Conservation (phyloP, 64 coral and sea anemone genomes). For the Porites lutea region DNA sequence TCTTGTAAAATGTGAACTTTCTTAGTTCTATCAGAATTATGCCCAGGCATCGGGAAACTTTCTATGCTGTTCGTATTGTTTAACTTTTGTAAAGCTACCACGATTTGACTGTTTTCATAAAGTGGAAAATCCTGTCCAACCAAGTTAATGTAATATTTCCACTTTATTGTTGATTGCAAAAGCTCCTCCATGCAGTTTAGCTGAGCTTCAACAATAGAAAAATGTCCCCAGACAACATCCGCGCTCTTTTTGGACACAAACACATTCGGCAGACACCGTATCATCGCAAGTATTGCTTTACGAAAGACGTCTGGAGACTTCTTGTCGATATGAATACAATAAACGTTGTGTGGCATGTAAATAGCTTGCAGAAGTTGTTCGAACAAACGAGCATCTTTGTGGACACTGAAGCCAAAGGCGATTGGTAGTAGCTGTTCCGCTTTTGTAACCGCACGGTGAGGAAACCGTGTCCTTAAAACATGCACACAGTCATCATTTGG, state of each 20-base stretch:
- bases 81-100: slow-evolving; percentile 20
- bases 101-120: slow-evolving; percentile 34
- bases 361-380: slow-evolving; percentile 35
- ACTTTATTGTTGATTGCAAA: slow-evolving; percentile 5
- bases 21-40: not conserved
- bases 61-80: slow-evolving; percentile 50
- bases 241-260: slow-evolving; percentile 8
- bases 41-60: not conserved
- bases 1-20: not conserved
- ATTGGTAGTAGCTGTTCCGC: slow-evolving; percentile 22
- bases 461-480: not conserved
- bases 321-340: slow-evolving; percentile 55
- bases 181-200: slow-evolving; percentile 21
- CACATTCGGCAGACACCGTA: slow-evolving; percentile 52
- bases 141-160: not conserved
- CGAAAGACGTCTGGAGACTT: not conserved
- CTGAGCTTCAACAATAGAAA: slow-evolving; percentile 39
- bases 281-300: not conserved
- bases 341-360: slow-evolving; percentile 59
- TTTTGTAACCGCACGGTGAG: slow-evolving; percentile 4
- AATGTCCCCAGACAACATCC: slow-evolving; percentile 49
- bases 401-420: slow-evolving; percentile 25
- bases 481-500: not conserved
- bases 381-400: slow-evolving; percentile 15
- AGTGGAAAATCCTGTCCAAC: slow-evolving; percentile 60